A percentile compares a stretch with the other conserved stretches of the same genome.
phyloP scores from a whole-genome alignment of 2,888 invertebrate species.

The Anorthoa munda region DNA sequence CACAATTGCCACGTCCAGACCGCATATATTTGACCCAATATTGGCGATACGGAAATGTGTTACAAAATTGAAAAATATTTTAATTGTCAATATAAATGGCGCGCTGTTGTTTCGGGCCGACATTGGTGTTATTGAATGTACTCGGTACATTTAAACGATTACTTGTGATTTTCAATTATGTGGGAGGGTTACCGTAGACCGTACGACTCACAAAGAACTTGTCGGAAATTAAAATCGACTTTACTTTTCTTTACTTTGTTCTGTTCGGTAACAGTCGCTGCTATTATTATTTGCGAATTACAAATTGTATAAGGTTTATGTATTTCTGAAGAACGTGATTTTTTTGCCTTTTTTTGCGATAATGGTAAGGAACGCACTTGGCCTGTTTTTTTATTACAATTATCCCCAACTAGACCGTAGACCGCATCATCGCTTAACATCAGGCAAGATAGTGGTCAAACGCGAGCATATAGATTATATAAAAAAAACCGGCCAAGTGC shows the following conservation, averaged over 20 bases:
- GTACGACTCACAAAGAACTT: conserved; percentile 30
- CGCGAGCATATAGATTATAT: no score
- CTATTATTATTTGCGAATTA: conserved; percentile 15
- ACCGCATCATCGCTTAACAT: no score
- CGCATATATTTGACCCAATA: conserved; percentile 58
- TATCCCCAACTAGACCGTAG: no score
- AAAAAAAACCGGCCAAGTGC: no score
- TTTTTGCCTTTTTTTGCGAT: no score
- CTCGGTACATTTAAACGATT: conserved; percentile 27
- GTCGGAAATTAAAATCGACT: conserved; percentile 44
- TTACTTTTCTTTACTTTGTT: conserved; percentile 39
- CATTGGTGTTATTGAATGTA: conserved; percentile 37
- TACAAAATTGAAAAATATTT: conserved; percentile 57
- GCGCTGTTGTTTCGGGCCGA: conserved; percentile 22
- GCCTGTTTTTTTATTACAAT: no score
- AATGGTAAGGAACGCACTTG: no score
- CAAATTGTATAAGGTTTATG: neutral
- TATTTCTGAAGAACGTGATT: no score
- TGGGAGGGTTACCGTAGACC: conserved; percentile 16
- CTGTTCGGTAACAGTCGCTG: conserved; percentile 5
- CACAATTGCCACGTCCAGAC: conserved; percentile 49
- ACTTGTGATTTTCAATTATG: conserved; percentile 48
- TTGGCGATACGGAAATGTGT: conserved; percentile 50
- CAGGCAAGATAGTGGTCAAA: no score
- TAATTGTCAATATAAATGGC: conserved; percentile 55